Evolutionary conservation across 1,140 invertebrate species (phyloP).

Genomic region (Hypothenemus hampei): DNA sequence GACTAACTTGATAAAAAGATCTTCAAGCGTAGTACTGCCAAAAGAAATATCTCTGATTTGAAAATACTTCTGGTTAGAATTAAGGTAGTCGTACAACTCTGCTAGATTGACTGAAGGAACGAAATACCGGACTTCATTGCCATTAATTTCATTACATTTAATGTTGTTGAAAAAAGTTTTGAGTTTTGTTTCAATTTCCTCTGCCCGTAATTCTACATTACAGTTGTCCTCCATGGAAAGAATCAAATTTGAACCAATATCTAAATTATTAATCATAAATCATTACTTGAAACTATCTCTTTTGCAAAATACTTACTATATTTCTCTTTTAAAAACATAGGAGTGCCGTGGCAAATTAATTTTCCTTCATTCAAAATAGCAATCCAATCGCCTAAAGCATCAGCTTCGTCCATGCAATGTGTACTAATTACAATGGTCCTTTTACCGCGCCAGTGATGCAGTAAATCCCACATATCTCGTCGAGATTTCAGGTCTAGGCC

Average conservation of each 20-base stretch:
- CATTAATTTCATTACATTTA: constrained; percentile 49
- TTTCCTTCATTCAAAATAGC: constrained; percentile 83
- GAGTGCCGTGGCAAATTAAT: constrained; percentile 61
- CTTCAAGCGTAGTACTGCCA: constrained; percentile 63
- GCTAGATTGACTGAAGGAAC: constrained; percentile 42
- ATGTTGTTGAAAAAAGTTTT: constrained; percentile 44
- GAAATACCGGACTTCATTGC: constrained; percentile 45
- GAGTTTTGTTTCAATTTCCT: constrained; percentile 30
- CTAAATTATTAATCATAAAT: constrained; percentile 35
- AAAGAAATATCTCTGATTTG: constrained; percentile 56
- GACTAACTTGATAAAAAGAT: constrained; percentile 68
- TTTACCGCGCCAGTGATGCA: constrained; percentile 46
- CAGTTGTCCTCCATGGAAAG: constrained; percentile 33
- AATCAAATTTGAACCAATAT: too few relatives aligned
- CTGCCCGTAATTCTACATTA: constrained; percentile 17
- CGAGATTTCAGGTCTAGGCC: constrained; percentile 92
- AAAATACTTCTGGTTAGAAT: constrained; percentile 47
- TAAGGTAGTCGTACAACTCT: constrained; percentile 52
- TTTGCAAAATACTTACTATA: constrained; percentile 40
- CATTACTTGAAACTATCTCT: background rate
- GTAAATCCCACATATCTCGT: constrained; percentile 84
- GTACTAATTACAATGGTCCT: constrained; percentile 90
- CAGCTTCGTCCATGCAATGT: constrained; percentile 98
- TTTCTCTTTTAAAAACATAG: constrained; percentile 52
- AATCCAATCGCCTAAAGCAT: constrained; percentile 86